Evolutionary conservation across 2,888 invertebrate species (phyloP).

Genomic region (Sisyra terminalis): DNA sequence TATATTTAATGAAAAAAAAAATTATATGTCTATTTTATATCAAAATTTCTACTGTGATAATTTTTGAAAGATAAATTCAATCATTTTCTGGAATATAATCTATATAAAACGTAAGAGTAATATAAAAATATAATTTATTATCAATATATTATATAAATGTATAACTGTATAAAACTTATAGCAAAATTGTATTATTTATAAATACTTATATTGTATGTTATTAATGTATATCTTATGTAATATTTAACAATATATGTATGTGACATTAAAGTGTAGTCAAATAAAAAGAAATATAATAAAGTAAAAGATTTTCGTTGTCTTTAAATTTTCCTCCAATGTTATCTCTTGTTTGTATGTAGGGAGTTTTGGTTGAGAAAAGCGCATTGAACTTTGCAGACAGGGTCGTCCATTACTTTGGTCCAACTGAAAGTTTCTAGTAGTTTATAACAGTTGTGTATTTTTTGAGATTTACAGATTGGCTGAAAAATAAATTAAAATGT

Average conservation of each 20-base stretch:
- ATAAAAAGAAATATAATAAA: too few species aligned
- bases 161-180: constrained; percentile 2
- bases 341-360: neutral
- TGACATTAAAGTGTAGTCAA: too few species aligned
- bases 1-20: constrained; percentile 2
- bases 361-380: constrained; percentile 24
- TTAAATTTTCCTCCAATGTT: too few species aligned
- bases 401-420: constrained; percentile 26
- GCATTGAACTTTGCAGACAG: constrained; percentile 33
- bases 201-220: too few species aligned
- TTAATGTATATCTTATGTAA: too few species aligned
- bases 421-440: constrained; percentile 24
- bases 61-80: constrained; percentile 3
- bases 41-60: constrained; percentile 14
- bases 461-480: constrained; percentile 30
- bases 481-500: constrained; percentile 18
- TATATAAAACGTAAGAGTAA: neutral
- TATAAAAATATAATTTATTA: constrained; percentile 3
- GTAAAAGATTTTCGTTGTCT: too few species aligned
- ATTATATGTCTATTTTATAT: constrained; percentile 8
- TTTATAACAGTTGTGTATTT: constrained; percentile 29
- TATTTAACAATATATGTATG: too few species aligned
- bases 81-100: neutral
- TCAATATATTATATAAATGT: constrained; percentile 1
- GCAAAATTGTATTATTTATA: constrained; percentile 2